Base-by-base conservation (phyloP, 2,888 invertebrate species). In the Cremastinae sp. region DNA sequence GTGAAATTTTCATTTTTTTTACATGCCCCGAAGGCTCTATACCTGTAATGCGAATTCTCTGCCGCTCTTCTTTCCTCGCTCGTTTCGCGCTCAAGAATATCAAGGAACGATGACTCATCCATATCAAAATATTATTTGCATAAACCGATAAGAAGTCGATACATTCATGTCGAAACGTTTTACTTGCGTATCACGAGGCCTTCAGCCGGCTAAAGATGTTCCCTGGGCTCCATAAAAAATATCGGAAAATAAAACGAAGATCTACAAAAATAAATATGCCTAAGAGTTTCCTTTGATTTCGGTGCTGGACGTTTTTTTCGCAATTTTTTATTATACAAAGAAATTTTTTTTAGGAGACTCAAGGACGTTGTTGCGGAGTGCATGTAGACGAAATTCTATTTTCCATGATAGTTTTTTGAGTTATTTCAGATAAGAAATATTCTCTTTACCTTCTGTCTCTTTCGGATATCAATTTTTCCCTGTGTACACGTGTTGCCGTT, bases 81-180 rank as follows among this genome's bases (percentile, higher is more conserved):
- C 9, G n/a, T 47, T 39, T 37, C 47, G 10, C 16, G 9, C 28
- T 2, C 68, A 39, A 35, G 68, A 61, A 59, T 35, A 51, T 69
- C 18, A 64, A 20, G 18, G 20, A 72, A 64, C 68, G 68, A 68
- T 64, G 72, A 59, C 56, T 76, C 75, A 64, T 58, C 68, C 68
- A 53, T 69, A 64, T 69, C 62, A 66, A 75, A 66, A 72, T 58
- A 61, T 43, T 28, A 72, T 75, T 66, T 72, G 58, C 71, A 72
- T 72, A 72, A 75, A 39, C 71, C 75, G 75, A 75, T 75, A 65
- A 69, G 64, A 61, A 71, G 66, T 62, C 75, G 65, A 75, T 75
- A 75, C 75, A 75, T 70, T 75, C 65, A 59, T 53, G 59, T 71
- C 39, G 64, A 45, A 75, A 66, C 65, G 61, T 49, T 75, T 70